Percentiles rank a stretch among this genome's conserved stretches.
These are phyloP conservation scores for Remorina albescens DNA, from an alignment of 2,797 vertebrate species.

Conservation along the genomic window DNA sequence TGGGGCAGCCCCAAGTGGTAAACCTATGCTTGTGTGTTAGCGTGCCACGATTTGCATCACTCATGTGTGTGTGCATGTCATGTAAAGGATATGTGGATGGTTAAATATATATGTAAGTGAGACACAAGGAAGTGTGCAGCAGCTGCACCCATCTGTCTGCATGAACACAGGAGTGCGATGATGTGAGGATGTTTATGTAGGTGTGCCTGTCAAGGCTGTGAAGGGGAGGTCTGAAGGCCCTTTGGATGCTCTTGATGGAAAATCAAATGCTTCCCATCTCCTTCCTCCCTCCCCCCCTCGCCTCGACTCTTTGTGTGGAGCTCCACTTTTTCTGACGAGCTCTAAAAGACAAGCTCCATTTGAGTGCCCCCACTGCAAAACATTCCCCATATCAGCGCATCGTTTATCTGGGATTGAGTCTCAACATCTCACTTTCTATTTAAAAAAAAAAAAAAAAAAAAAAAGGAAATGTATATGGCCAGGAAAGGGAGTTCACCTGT, in stretches of 20 bases:
- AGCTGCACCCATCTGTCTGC: constrained; percentile 67
- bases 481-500: background rate
- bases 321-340: constrained; percentile 42
- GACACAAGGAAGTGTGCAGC: constrained; percentile 65
- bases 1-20: constrained; percentile 38
- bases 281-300: constrained; percentile 30
- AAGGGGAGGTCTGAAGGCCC: constrained; percentile 58
- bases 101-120: constrained; percentile 76
- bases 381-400: constrained; percentile 24
- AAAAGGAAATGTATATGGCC: background rate
- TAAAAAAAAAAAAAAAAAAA: background rate
- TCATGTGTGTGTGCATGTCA: constrained; percentile 38
- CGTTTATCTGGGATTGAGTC: constrained; percentile 39
- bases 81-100: constrained; percentile 58
- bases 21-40: constrained; percentile 45
- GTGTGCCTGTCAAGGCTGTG: constrained; percentile 59
- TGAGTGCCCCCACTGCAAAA: constrained; percentile 30
- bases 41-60: constrained; percentile 54
- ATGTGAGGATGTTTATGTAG: constrained; percentile 54
- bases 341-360: constrained; percentile 50
- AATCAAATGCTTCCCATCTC: constrained; percentile 58
- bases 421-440: constrained; percentile 27
- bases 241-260: constrained; percentile 62
- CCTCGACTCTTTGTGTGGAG: constrained; percentile 23
- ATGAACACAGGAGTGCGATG: constrained; percentile 60